Evolutionary conservation across 2,888 invertebrate genomes (phyloP), one percentile per base, ranked within the genome.

Genomic region (Patella caerulea): DNA sequence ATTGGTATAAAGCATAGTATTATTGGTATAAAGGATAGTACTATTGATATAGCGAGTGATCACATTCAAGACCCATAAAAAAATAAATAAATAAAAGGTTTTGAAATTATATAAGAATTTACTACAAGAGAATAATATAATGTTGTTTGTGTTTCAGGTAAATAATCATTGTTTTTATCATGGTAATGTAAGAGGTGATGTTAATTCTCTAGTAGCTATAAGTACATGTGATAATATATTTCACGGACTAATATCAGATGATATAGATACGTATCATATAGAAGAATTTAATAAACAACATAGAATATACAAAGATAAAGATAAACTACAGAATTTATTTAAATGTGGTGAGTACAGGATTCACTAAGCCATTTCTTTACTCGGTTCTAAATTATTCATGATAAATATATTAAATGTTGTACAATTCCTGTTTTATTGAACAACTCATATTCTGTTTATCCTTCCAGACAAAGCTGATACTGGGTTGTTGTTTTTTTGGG

Each of bases 221-320:
- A 95, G 94, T 84, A 93, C 96, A 69, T 96, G 96, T 91, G 93
- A 94, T 88, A 95, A 96, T 90, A 95, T 96, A 79, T 87, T 95
- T 95, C 95, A 92, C 94, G 94, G 93, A 55, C 29, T 72, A 34
- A 34, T 72, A 45, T 78, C 81, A 69, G 83, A 84, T 69, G 82
- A 80, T 15, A 77, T 78, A 19, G 85, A 87, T 15, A 83, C 82
- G 5, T 90, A 87, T 81, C 88, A 90, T 77, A 85, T 90, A 78
- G 88, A 90, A 69, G 87, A 88, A 52, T 75, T 82, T 2, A 79
- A 79, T 73, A 83, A 83, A n/a, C 74, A 78, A 34, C 80, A 86
- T 77, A 81, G 83, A 75, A 59, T 86, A 15, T 86, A 84, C 79
- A 81, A 84, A 72, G 85, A 84, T 78, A 75, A 73, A n/a, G 85